Evolutionary conservation across 2,888 invertebrate genomes (phyloP).

Genomic region (Melanostoma mellinum): DNA sequence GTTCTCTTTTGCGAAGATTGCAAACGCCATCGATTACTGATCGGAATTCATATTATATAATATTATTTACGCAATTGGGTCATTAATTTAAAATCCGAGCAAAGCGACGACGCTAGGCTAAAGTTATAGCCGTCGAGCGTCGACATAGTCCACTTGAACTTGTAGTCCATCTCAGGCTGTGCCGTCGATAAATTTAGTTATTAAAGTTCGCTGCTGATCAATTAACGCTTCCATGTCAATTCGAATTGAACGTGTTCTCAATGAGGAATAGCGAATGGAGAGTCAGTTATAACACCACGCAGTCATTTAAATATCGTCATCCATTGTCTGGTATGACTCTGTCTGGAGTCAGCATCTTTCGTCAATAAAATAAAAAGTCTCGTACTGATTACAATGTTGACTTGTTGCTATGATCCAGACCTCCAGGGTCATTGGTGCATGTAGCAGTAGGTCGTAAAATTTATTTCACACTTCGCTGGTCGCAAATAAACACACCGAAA

Average conservation of each 20-base stretch:
- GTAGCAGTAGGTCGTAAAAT: constrained; percentile 43
- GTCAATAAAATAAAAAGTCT: background rate
- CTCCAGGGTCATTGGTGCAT: constrained; percentile 55
- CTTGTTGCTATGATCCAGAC: constrained; percentile 17
- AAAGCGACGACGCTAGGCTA: background rate
- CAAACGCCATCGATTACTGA: background rate
- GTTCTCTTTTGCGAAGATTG: background rate
- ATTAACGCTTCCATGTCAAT: constrained; percentile 65
- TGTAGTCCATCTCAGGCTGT: constrained; percentile 55
- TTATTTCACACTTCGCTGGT: constrained; percentile 19
- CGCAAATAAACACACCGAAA: constrained; percentile 39
- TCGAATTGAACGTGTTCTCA: constrained; percentile 43
- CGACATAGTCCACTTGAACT: constrained; percentile 61
- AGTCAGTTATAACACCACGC: constrained; percentile 50
- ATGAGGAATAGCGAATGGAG: constrained; percentile 51
- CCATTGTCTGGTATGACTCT: constrained; percentile 19
- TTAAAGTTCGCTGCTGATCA: constrained; percentile 49
- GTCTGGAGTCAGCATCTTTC: constrained; percentile 26
- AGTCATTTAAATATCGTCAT: constrained; percentile 36
- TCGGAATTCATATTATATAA: constrained; percentile 32
- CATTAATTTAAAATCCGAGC: constrained; percentile 30
- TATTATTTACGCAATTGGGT: constrained; percentile 22
- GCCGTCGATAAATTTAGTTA: constrained; percentile 49
- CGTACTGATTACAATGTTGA: background rate
- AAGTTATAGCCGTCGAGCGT: background rate